These are phyloP conservation scores for Parasteatoda tepidariorum DNA, from an alignment of 1,140 invertebrate genomes.

Conservation along the genomic window DNA sequence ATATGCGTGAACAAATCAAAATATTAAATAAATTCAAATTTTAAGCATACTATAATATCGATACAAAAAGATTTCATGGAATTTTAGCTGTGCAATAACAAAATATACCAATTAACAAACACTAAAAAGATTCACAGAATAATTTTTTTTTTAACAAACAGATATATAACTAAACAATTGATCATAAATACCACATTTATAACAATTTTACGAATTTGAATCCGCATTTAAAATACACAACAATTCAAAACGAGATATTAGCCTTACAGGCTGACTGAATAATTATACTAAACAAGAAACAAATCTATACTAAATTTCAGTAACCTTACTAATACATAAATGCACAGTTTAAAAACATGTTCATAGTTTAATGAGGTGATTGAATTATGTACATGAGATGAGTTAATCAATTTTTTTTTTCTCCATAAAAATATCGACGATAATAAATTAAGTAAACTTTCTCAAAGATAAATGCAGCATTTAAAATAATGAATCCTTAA, in stretches of 20 bases:
- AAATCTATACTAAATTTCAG: neutral
- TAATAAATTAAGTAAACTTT: neutral
- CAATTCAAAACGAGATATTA: too few relatives aligned
- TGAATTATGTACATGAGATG: neutral
- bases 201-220: neutral
- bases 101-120: too few relatives aligned
- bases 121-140: too few relatives aligned
- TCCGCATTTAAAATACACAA: neutral
- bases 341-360: neutral
- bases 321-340: neutral
- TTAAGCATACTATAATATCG: neutral
- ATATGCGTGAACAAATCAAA: too few relatives aligned
- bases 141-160: too few relatives aligned
- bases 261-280: neutral
- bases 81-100: neutral
- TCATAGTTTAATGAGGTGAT: neutral
- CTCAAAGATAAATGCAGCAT: too few relatives aligned
- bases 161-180: neutral
- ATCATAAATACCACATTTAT: neutral
- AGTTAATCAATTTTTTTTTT: neutral
- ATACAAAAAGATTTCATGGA: neutral
- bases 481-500: too few relatives aligned
- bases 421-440: neutral
- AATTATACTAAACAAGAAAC: neutral
- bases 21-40: too few relatives aligned